Conservation (phyloP, 2,888 invertebrate species). For the Parapristionchus giblindavisi region DNA sequence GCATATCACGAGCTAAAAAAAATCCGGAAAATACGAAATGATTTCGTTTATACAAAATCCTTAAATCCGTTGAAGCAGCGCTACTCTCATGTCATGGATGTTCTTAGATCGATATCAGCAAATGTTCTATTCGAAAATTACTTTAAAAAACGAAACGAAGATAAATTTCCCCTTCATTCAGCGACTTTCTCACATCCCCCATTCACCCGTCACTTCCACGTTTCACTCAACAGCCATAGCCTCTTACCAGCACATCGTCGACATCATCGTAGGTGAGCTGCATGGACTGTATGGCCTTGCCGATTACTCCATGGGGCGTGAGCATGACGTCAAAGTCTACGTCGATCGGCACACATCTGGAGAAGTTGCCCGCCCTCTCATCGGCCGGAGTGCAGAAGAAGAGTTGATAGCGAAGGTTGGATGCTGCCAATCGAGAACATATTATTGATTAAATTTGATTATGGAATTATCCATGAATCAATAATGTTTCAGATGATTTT, state of each 20-base stretch:
- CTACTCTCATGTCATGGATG: too few species aligned
- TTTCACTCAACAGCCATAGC: not conserved
- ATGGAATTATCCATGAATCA: not conserved
- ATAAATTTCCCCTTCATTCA: too few species aligned
- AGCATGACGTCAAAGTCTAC: slow-evolving; percentile 43
- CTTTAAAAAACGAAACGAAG: too few species aligned
- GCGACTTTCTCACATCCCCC: not conserved
- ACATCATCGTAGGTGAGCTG: not conserved
- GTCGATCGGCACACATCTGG: not conserved
- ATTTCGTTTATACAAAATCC: too few species aligned
- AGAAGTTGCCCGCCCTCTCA: slow-evolving; percentile 38
- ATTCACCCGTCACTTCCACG: not conserved
- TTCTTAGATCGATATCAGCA: too few species aligned
- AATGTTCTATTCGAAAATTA: too few species aligned
- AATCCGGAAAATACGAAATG: too few species aligned
- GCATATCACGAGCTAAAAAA: too few species aligned
- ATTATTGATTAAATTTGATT: not conserved
- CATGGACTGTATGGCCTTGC: slow-evolving; percentile 11
- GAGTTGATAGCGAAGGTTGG: slow-evolving; percentile 45
- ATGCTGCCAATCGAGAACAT: slow-evolving; percentile 36
- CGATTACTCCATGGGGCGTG: slow-evolving; percentile 40
- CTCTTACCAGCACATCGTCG: too few species aligned
- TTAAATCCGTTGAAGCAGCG: too few species aligned
- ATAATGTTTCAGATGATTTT: too few species aligned
- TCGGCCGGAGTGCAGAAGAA: slow-evolving; percentile 45